phyloP scores from a whole-genome alignment of 92 coral and sea anemone species.

The Plumapathes pennacea region DNA sequence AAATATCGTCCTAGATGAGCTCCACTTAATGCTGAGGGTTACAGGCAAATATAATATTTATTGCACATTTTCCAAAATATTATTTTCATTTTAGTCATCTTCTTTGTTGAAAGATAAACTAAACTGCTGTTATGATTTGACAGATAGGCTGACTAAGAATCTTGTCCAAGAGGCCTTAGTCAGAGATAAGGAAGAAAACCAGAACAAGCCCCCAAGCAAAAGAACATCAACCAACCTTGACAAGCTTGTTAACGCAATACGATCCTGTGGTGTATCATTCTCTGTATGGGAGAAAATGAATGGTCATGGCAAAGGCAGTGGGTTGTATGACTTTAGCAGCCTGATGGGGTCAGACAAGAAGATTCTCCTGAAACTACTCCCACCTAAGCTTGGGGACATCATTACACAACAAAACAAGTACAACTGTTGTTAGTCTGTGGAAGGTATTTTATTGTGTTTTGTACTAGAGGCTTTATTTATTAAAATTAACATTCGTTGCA shows the following conservation, averaged over 20 bases:
- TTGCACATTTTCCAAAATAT: background rate
- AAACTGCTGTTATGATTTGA: background rate
- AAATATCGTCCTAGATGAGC: slow-evolving; percentile 58
- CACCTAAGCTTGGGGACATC: slow-evolving; percentile 22
- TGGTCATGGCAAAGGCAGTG: slow-evolving; percentile 59
- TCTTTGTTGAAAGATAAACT: background rate
- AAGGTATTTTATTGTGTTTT: slow-evolving; percentile 21
- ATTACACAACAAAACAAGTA: slow-evolving; percentile 20
- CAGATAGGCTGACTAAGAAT: slow-evolving; percentile 58
- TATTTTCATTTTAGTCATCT: background rate
- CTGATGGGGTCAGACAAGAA: slow-evolving; percentile 67
- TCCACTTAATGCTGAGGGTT: slow-evolving; percentile 12
- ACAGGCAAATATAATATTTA: background rate
- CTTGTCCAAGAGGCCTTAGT: slow-evolving; percentile 30
- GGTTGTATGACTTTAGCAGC: slow-evolving; percentile 57
- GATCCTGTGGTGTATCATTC: slow-evolving; percentile 40
- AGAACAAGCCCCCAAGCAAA: slow-evolving; percentile 40
- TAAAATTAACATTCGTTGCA: too few relatives aligned
- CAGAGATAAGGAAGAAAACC: slow-evolving; percentile 35
- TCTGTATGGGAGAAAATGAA: slow-evolving; percentile 53
- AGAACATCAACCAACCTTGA: slow-evolving; percentile 18
- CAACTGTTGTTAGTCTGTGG: slow-evolving; percentile 36
- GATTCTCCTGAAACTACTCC: slow-evolving; percentile 34
- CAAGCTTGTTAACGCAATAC: slow-evolving; percentile 11
- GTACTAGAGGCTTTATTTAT: too few relatives aligned